Percentiles rank a stretch among this genome's conserved stretches.
Evolutionary conservation across 2,888 invertebrate species (phyloP).

Genomic region (Ischnus inquisitorius): DNA sequence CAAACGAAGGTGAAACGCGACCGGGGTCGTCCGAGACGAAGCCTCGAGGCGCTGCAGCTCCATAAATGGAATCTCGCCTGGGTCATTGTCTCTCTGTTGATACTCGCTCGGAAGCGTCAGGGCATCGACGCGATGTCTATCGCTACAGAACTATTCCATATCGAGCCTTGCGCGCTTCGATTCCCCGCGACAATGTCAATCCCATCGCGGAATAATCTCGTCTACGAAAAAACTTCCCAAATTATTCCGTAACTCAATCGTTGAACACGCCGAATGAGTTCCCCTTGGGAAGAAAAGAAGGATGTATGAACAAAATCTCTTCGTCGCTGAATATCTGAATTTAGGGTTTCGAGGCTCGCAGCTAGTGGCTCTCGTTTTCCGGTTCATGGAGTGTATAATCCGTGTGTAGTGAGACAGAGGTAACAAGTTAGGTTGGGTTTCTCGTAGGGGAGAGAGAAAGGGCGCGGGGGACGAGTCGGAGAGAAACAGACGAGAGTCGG

Average conservation of each 20-base stretch:
- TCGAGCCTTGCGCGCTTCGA: neutral
- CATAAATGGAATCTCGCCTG: conserved; percentile 71
- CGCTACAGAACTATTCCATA: neutral
- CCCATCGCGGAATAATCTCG: neutral
- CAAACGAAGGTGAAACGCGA: conserved; percentile 53
- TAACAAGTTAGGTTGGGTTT: conserved; percentile 57
- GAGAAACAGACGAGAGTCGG: conserved; percentile 40
- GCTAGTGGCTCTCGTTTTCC: conserved; percentile 45
- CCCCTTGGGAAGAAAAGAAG: too few species aligned
- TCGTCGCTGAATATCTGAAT: conserved; percentile 1
- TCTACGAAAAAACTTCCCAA: neutral
- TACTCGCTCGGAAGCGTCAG: conserved; percentile 42
- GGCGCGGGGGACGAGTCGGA: conserved; percentile 18
- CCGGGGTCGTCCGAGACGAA: conserved; percentile 49
- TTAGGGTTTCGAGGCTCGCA: conserved; percentile 9
- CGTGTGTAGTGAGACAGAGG: conserved; percentile 46
- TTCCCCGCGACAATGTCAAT: neutral
- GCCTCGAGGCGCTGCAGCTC: conserved; percentile 56
- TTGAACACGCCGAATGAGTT: too few species aligned
- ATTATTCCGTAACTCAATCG: too few species aligned
- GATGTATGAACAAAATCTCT: neutral
- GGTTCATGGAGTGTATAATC: conserved; percentile 54
- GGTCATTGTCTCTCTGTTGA: conserved; percentile 74
- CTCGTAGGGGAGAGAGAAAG: conserved; percentile 7
- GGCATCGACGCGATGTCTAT: neutral